Conservation (phyloP, 2,797 vertebrate genomes). For the Pseudochaenichthys georgianus region DNA sequence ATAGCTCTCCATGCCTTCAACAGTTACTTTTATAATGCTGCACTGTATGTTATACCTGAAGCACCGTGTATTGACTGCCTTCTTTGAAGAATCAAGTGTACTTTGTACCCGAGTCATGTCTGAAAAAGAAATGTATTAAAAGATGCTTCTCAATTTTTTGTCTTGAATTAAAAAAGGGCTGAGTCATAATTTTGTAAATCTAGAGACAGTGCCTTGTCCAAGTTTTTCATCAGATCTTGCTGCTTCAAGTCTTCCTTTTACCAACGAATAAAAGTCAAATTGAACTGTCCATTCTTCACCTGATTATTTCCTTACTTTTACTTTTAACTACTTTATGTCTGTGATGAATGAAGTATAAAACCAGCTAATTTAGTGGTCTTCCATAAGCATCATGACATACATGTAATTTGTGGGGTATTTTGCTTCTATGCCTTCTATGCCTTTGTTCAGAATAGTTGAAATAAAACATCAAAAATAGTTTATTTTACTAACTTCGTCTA, state of each 20-base stretch:
- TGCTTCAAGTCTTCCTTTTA: constrained; percentile 81
- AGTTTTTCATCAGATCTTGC: constrained; percentile 67
- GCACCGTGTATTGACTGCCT: constrained; percentile 46
- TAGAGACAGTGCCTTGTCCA: constrained; percentile 72
- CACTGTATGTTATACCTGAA: constrained; percentile 59
- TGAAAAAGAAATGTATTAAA: constrained; percentile 52
- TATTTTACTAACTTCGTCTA: no score
- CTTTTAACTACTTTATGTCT: not conserved
- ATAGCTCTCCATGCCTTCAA: constrained; percentile 60
- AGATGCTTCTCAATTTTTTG: constrained; percentile 45
- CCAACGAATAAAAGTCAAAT: constrained; percentile 79
- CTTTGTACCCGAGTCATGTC: constrained; percentile 53
- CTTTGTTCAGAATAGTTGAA: no score
- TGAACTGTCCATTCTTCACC: constrained; percentile 22
- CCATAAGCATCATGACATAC: not conserved
- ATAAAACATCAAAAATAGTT: no score
- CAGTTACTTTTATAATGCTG: constrained; percentile 49
- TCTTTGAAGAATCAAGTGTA: constrained; percentile 30
- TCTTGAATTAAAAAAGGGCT: constrained; percentile 56
- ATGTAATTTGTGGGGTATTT: not conserved
- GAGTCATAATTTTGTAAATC: constrained; percentile 47
- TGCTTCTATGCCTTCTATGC: no score
- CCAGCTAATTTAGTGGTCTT: not conserved
- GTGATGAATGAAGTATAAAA: not conserved
- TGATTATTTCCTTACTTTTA: not conserved